Base-by-base conservation (phyloP, 23 tunicate genomes). In the Clavelina lepadiformis region DNA sequence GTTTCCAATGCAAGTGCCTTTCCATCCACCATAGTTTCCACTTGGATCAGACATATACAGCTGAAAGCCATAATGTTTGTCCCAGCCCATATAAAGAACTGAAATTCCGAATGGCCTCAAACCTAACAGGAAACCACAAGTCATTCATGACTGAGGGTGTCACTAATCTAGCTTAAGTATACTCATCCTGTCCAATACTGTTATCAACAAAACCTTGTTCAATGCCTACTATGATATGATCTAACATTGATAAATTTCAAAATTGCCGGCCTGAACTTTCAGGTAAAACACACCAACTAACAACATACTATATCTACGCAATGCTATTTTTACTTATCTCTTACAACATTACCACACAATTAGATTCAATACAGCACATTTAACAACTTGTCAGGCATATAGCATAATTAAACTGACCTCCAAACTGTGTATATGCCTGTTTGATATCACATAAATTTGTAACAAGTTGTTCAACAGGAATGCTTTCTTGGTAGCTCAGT, bases 11-110 rank as follows among this genome's bases (percentile, higher is more conserved):
- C 98, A 93, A 1, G 98, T 93, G 15, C 96, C 98, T 61, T 92
- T 92, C 98, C 98, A 92, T 20, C 98, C 98, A 11, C 98, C 98
- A 51, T 85, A 92, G 54, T 92, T 92, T 1, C 98, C 98, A 67
- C 93, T 83, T 2, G 98, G 98, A 73, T 92, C 98, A 28, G 86
- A 78, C 88, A 87, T 93, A 60, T 92, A 92, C 4, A 92, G 73
- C 61, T 92, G 98, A 56, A 85, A 92, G 4, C 98, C 98, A 54
- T 83, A 79, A 61, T 85, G 94, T 46, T 81, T 52, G 55, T 92
- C 98, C 98, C 98, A 92, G 26, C 98, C 98, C 82, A 74, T 78
- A 72, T 92, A 92, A 28, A 92, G 33, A 5, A 92, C 86, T 6
- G 98, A 92, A 53, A 92, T 85, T 3, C 98, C 98, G 36, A 83